Conservation (phyloP, 2,797 vertebrate genomes). For the Cynopterus sphinx region DNA sequence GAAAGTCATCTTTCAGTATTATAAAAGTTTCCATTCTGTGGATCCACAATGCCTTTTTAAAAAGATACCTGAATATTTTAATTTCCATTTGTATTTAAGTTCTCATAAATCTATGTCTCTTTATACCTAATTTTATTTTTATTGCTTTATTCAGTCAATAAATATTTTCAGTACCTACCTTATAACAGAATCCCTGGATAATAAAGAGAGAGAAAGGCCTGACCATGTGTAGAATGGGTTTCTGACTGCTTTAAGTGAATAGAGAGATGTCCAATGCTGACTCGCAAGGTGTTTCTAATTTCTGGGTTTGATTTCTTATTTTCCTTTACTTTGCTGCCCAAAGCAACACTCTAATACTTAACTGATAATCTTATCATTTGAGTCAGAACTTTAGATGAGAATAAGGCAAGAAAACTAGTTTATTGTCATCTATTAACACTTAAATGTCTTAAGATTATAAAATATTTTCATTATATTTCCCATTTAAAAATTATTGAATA, state of each 20-base stretch:
- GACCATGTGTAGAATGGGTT: background rate
- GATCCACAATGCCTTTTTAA: background rate
- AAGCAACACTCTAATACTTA: background rate
- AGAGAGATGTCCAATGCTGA: background rate
- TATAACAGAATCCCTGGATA: background rate
- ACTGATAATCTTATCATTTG: background rate
- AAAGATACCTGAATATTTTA: conserved; percentile 12
- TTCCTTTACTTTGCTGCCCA: background rate
- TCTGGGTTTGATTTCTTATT: too few relatives aligned
- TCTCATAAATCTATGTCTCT: background rate
- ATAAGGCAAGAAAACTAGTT: background rate
- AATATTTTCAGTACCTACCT: background rate
- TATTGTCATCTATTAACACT: background rate
- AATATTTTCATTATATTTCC: background rate
- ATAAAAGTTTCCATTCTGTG: background rate
- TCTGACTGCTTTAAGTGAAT: background rate
- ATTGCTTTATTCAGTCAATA: background rate
- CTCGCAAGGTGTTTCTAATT: background rate
- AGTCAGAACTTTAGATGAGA: background rate
- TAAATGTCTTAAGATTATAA: background rate
- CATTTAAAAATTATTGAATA: background rate
- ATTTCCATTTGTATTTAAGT: background rate
- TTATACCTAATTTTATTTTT: background rate
- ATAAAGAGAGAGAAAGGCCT: background rate
- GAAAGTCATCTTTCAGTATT: background rate